Conservation (phyloP, 2,797 vertebrate genomes). For the Rousettus madagascariensis region DNA sequence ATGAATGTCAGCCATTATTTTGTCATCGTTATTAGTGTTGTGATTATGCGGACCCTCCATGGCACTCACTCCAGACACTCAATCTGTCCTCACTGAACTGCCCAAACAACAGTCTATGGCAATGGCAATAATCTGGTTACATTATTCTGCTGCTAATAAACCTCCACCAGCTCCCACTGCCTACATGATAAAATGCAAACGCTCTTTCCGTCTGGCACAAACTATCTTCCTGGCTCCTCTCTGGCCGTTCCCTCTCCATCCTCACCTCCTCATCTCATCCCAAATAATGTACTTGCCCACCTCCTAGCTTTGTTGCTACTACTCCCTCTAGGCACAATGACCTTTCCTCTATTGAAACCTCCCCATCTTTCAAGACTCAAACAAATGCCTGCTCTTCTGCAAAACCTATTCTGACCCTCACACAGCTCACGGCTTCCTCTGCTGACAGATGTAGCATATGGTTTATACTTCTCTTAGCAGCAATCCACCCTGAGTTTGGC, state of each 20-base stretch:
- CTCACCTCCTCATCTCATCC: neutral
- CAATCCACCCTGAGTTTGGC: neutral
- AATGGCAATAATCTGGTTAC: neutral
- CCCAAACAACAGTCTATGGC: conserved; percentile 11
- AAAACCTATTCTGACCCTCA: neutral
- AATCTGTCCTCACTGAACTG: neutral
- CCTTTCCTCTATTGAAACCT: neutral
- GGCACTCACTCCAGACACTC: neutral
- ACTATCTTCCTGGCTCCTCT: neutral
- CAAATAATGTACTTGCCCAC: neutral
- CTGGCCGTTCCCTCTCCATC: neutral
- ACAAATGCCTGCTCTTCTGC: neutral
- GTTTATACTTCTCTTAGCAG: neutral
- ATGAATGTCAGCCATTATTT: conserved; percentile 42
- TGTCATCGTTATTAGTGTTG: conserved; percentile 32
- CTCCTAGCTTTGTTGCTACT: neutral
- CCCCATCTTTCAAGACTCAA: neutral
- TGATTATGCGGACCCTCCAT: neutral
- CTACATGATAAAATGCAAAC: conserved; percentile 1
- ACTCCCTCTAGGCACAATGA: neutral
- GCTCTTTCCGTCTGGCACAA: neutral
- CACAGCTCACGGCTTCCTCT: neutral
- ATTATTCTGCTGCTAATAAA: conserved; percentile 38
- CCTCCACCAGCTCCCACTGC: neutral
- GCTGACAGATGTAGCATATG: neutral